These are phyloP conservation scores for Macaca mulatta DNA, from an alignment of 2,113 vertebrate genomes.

Conservation along the genomic window DNA sequence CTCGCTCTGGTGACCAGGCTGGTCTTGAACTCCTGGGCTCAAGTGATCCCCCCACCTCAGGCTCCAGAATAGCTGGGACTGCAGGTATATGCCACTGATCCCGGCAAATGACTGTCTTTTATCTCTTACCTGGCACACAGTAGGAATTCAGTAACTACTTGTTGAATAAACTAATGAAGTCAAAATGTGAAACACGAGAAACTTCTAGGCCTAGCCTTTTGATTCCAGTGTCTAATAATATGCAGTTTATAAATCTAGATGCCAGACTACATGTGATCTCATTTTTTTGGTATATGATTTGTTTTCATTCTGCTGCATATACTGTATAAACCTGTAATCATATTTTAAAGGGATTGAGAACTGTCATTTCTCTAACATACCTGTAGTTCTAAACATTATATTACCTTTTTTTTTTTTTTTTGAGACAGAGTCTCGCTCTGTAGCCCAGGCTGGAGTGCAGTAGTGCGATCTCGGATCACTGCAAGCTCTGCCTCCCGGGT, in stretches of 20 bases:
- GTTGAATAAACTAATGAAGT: neutral
- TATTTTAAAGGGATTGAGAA: slow-evolving; percentile 4
- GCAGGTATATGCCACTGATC: neutral
- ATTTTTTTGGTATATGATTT: neutral
- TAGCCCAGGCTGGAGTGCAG: too few species aligned
- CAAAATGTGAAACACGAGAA: slow-evolving; percentile 33
- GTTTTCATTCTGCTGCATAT: neutral
- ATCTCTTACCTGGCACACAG: neutral
- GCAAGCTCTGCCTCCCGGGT: too few species aligned
- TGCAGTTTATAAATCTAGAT: neutral
- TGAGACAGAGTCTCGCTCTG: too few species aligned
- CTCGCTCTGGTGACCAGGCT: neutral
- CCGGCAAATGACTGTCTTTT: neutral
- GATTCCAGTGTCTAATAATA: neutral
- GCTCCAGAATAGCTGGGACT: neutral
- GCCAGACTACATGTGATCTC: neutral
- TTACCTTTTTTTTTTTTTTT: neutral
- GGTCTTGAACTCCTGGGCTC: neutral
- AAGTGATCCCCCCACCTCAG: neutral
- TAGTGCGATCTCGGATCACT: too few species aligned
- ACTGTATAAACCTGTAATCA: neutral
- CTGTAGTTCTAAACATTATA: neutral
- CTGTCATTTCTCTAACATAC: neutral
- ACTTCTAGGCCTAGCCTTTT: neutral
- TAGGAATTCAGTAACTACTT: slow-evolving; percentile 1